Evolutionary conservation across 2,113 vertebrate genomes (phyloP), one percentile per base, ranked within the genome.

Genomic region (Nannobrachium achirus): DNA sequence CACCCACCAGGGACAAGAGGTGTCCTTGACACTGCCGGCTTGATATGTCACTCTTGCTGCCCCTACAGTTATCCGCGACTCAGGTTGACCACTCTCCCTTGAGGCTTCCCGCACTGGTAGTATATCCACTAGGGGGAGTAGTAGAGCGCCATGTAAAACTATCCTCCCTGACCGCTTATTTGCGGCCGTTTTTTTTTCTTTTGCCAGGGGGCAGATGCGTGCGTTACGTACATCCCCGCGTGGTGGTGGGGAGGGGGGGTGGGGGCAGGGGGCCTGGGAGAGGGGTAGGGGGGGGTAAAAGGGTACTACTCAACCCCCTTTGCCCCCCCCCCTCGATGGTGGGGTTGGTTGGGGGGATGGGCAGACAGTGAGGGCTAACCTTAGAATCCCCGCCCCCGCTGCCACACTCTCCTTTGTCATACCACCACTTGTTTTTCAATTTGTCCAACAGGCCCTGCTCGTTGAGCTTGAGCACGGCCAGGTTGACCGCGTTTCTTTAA

Each of bases 351-450:
- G 13, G 38, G 87, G 74, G 95, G 82, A 33, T 90, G 95, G 95
- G 95, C 88, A 95, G 95, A 96, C 96, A 97, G 95, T 95, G 96
- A 96, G 87, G 96, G 97, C 98, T 99, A 94, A 99, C 98, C 98
- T 99, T 99, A 95, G 98, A 99, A 94, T 99, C 97, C 96, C 98
- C 96, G 95, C 97, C 97, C 95, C 98, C 97, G 97, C 98, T 99
- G 95, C 98, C 98, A 90, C 98, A 99, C 75, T 99, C 98, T 92
- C 98, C 98, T 93, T 99, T 99, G 98, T 99, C 98, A 97, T 99
- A 99, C 98, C 98, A 99, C 98, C 98, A 99, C 97, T 99, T 99
- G 97, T 99, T 99, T 99, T 99, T 99, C 97, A 99, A 99, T 99
- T 99, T 99, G 97, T 99, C 98, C 98, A 99, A 99, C 90, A 99